phyloP scores from a whole-genome alignment of 2,888 invertebrate species.

The Dromius quadrimaculatus region DNA sequence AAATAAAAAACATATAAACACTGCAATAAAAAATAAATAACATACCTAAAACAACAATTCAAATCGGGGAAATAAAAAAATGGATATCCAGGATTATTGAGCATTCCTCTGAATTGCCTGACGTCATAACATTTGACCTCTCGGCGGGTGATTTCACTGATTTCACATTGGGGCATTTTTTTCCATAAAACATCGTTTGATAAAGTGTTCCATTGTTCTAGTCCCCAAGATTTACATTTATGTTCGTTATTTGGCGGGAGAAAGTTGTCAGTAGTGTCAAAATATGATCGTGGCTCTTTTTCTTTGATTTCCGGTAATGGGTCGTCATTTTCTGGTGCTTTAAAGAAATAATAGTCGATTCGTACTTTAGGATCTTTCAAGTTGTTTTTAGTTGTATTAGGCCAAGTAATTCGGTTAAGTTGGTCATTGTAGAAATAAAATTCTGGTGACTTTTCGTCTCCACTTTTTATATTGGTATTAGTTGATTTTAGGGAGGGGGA shows the following conservation, averaged over 20 bases:
- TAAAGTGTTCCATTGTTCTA: constrained; percentile 39
- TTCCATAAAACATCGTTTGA: constrained; percentile 55
- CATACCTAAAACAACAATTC: constrained; percentile 67
- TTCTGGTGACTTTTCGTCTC: constrained; percentile 36
- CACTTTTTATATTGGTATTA: constrained; percentile 35
- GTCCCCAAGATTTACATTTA: constrained; percentile 29
- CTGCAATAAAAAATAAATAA: neutral
- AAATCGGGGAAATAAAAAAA: constrained; percentile 65
- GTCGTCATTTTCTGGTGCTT: constrained; percentile 57
- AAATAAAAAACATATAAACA: constrained; percentile 55
- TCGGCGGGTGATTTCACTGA: constrained; percentile 3
- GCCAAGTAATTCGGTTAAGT: constrained; percentile 57
- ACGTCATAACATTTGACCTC: constrained; percentile 61
- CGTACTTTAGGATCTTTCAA: constrained; percentile 52
- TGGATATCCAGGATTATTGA: constrained; percentile 67
- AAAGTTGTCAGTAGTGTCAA: constrained; percentile 57
- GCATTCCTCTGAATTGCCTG: constrained; percentile 62
- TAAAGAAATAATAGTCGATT: constrained; percentile 61
- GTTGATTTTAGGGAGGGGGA: constrained; percentile 52
- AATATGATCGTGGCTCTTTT: constrained; percentile 57
- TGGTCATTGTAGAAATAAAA: constrained; percentile 57
- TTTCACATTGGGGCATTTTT: constrained; percentile 56
- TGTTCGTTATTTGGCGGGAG: constrained; percentile 12
- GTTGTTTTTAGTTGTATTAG: constrained; percentile 52
- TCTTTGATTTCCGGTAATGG: neutral